Evolutionary conservation across 2,888 invertebrate genomes (phyloP).

Genomic region (Drosophila villosipedis): DNA sequence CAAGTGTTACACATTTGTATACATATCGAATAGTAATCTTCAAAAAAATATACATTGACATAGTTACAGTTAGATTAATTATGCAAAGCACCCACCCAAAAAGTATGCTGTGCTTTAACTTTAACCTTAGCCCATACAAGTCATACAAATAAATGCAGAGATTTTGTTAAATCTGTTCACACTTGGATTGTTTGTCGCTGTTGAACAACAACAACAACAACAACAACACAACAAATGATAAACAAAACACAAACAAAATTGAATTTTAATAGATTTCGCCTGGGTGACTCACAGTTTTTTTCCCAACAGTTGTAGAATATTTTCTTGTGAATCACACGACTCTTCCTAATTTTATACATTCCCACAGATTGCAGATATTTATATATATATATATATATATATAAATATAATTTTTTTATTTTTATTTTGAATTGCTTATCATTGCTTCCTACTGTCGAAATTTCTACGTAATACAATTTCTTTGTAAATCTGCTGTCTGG

Average conservation of each 20-base stretch:
- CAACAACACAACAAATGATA: neutral
- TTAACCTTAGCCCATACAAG: neutral
- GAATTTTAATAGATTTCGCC: neutral
- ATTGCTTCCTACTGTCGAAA: neutral
- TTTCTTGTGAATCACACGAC: slow-evolving; percentile 8
- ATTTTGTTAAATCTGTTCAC: neutral
- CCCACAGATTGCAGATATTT: neutral
- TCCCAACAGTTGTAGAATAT: neutral
- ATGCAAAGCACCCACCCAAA: slow-evolving; percentile 18
- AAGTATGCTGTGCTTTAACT: slow-evolving; percentile 34
- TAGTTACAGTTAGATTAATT: neutral
- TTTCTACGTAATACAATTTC: slow-evolving; percentile 37
- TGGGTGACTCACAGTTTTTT: slow-evolving; percentile 15
- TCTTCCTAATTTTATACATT: neutral
- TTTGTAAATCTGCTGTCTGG: slow-evolving; percentile 35
- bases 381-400: neutral
- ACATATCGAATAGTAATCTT: neutral
- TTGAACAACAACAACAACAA: neutral
- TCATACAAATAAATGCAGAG: neutral
- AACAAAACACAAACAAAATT: slow-evolving; percentile 9
- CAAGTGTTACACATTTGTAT: neutral
- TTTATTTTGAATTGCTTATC: slow-evolving; percentile 5
- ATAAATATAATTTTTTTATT: neutral
- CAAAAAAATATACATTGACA: neutral
- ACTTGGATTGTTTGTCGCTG: neutral